Percentiles rank a stretch among this genome's conserved stretches.
phyloP scores from a whole-genome alignment of 2,113 vertebrate genomes.

The Garra rufa region DNA sequence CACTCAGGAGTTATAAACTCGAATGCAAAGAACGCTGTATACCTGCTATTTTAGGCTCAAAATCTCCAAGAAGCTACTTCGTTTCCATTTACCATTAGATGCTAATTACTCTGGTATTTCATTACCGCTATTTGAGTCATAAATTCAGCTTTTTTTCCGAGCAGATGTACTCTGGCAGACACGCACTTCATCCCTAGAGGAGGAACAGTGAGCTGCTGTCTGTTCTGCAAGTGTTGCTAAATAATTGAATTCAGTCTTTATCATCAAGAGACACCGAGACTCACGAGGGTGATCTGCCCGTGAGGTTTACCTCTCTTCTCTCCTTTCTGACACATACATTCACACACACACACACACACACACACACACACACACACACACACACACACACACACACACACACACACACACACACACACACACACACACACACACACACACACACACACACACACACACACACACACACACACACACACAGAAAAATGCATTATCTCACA shows the following conservation, averaged over 20 bases:
- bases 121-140: neutral
- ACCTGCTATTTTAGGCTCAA: neutral
- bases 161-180: neutral
- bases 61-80: neutral
- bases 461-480: conserved; percentile 8
- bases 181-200: conserved; percentile 2
- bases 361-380: conserved; percentile 16
- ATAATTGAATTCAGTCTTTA: conserved; percentile 46
- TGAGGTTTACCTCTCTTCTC: conserved; percentile 23
- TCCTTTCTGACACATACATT: conserved; percentile 11
- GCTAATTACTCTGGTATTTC: conserved; percentile 13
- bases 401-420: too few relatives aligned
- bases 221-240: conserved; percentile 32
- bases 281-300: neutral
- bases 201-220: conserved; percentile 25
- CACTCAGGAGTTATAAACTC: neutral
- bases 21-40: neutral
- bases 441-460: neutral
- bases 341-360: neutral
- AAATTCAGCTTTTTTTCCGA: neutral
- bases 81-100: neutral
- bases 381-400: neutral
- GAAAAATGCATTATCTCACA: conserved; percentile 6
- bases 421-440: too few relatives aligned
- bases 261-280: conserved; percentile 13